Evolutionary conservation across 1,140 invertebrate genomes (phyloP).

Genomic region (Drosophila equinoxialis): DNA sequence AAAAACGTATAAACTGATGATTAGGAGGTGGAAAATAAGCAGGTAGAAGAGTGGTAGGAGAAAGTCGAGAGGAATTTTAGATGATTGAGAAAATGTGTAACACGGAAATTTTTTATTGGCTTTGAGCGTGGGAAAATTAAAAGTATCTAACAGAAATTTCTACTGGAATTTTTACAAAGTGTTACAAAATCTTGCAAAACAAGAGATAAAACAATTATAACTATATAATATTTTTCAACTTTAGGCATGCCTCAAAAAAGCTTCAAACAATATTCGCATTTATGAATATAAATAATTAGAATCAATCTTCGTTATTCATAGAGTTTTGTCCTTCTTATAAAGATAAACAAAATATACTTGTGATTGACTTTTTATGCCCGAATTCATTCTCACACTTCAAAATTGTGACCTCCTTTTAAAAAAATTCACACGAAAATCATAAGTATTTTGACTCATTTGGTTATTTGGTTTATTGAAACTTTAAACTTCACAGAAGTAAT

Average conservation of each 20-base stretch:
- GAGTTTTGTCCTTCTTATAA: too few relatives aligned
- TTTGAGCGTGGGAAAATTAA: conserved; percentile 58
- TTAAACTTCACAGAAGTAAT: conserved; percentile 28
- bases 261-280: too few relatives aligned
- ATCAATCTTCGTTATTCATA: too few relatives aligned
- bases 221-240: too few relatives aligned
- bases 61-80: conserved; percentile 47
- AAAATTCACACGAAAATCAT: conserved; percentile 33
- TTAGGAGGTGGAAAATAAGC: conserved; percentile 38
- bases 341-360: too few relatives aligned
- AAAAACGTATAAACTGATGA: conserved; percentile 11
- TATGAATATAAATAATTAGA: too few relatives aligned
- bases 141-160: neutral
- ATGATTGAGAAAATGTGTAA: conserved; percentile 30
- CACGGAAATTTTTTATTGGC: conserved; percentile 21
- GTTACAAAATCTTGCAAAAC: too few relatives aligned
- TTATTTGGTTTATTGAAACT: conserved; percentile 37
- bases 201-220: neutral
- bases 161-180: neutral
- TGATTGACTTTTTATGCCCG: neutral
- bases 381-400: conserved; percentile 35
- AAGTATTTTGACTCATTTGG: conserved; percentile 31
- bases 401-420: conserved; percentile 27
- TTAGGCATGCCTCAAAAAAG: too few relatives aligned
- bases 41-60: conserved; percentile 19